A percentile compares a stretch with the other conserved stretches of the same genome.
These are phyloP conservation scores for Anoura caudifer DNA, from an alignment of 2,113 vertebrate species.

Conservation along the genomic window DNA sequence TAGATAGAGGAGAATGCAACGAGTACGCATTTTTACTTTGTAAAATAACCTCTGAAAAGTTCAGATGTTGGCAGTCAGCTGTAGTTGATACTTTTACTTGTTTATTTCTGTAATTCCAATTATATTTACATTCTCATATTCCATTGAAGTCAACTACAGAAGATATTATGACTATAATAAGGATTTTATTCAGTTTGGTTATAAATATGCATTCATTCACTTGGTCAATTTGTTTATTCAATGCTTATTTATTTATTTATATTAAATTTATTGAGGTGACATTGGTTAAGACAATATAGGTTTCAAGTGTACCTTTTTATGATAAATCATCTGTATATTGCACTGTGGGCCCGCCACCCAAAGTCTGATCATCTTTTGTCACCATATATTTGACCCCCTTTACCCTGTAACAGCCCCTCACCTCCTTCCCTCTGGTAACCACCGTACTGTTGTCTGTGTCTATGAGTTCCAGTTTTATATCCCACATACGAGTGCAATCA, in stretches of 20 bases:
- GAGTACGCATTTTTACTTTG: neutral
- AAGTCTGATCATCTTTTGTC: neutral
- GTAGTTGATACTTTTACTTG: neutral
- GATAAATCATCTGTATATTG: neutral
- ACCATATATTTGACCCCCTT: neutral
- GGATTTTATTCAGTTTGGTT: constrained; percentile 28
- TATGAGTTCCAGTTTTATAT: neutral
- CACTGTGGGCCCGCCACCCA: neutral
- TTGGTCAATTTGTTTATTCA: constrained; percentile 22
- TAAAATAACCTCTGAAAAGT: neutral
- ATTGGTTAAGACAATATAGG: neutral
- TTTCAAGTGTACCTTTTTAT: neutral
- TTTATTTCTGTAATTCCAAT: neutral
- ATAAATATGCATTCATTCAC: neutral
- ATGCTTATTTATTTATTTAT: neutral
- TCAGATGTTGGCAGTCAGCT: neutral
- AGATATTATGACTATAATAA: neutral
- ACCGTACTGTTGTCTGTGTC: neutral
- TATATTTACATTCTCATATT: constrained; percentile 17
- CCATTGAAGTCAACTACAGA: neutral
- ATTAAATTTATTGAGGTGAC: neutral
- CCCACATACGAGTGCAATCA: neutral
- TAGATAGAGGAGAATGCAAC: neutral
- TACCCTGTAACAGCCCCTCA: neutral
- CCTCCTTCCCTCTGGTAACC: neutral